Percentiles rank a stretch among this genome's conserved stretches.
Evolutionary conservation across 2,888 invertebrate genomes (phyloP).

Genomic region (Nomada hirtipes): DNA sequence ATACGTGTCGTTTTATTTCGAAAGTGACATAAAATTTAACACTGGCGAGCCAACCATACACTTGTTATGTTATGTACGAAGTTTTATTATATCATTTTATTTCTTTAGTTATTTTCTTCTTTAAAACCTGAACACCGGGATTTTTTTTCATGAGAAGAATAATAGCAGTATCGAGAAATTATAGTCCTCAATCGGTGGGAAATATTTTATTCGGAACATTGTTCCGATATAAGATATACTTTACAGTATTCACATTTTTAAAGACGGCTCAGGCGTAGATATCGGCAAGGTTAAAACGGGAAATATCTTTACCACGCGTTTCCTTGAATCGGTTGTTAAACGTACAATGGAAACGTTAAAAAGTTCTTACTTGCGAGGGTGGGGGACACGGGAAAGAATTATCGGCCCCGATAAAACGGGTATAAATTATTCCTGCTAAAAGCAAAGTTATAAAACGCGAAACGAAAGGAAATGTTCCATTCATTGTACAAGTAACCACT

Average conservation of each 20-base stretch:
- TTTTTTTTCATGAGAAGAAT: no score
- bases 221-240: background rate
- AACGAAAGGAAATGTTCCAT: constrained; percentile 19
- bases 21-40: no score
- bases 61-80: no score
- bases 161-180: no score
- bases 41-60: no score
- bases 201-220: background rate
- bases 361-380: background rate
- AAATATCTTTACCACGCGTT: background rate
- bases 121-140: no score
- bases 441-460: constrained; percentile 31
- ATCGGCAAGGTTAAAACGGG: background rate
- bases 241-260: background rate
- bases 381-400: background rate
- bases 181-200: background rate
- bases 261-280: background rate
- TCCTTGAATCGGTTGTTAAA: constrained; percentile 6
- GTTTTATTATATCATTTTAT: no score
- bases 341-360: constrained; percentile 16
- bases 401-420: constrained; percentile 24
- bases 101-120: no score
- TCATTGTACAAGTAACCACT: constrained; percentile 12
- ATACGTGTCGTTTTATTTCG: no score
- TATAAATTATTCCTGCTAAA: constrained; percentile 36